phyloP scores from a whole-genome alignment of 2,888 invertebrate genomes.

The Eristalinus aeneus region DNA sequence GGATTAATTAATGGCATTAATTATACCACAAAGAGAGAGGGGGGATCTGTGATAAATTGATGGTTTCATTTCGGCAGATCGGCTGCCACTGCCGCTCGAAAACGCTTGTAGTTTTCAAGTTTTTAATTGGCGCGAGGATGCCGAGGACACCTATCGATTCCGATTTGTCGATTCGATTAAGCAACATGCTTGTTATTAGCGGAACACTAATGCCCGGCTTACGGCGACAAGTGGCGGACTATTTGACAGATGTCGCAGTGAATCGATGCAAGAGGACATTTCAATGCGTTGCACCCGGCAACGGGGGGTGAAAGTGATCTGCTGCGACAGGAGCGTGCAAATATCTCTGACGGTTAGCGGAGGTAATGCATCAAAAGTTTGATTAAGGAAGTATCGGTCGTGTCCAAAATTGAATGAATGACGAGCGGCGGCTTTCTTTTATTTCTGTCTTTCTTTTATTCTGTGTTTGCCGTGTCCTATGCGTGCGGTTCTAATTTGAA shows the following conservation, averaged over 20 bases:
- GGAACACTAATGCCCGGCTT: background rate
- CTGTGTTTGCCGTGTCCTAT: too few relatives aligned
- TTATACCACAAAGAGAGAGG: slow-evolving; percentile 15
- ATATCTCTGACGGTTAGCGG: too few relatives aligned
- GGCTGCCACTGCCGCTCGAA: too few relatives aligned
- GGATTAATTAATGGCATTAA: slow-evolving; percentile 55
- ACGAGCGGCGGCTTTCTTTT: too few relatives aligned
- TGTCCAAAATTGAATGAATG: too few relatives aligned
- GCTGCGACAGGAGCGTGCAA: too few relatives aligned
- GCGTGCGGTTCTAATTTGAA: too few relatives aligned
- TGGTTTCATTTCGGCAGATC: background rate
- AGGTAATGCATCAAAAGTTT: too few relatives aligned
- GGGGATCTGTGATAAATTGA: slow-evolving; percentile 21
- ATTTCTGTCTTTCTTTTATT: too few relatives aligned
- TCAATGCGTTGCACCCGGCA: too few relatives aligned
- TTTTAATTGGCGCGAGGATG: background rate
- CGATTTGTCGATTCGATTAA: background rate
- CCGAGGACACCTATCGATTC: background rate
- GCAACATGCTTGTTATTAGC: background rate
- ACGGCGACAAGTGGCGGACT: background rate
- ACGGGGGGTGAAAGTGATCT: too few relatives aligned
- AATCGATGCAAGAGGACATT: background rate
- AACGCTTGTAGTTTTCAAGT: background rate
- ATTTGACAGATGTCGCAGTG: background rate
- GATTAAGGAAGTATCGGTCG: too few relatives aligned